phyloP scores from a whole-genome alignment of 2,888 invertebrate genomes.

The Megaustenia siamemsis region DNA sequence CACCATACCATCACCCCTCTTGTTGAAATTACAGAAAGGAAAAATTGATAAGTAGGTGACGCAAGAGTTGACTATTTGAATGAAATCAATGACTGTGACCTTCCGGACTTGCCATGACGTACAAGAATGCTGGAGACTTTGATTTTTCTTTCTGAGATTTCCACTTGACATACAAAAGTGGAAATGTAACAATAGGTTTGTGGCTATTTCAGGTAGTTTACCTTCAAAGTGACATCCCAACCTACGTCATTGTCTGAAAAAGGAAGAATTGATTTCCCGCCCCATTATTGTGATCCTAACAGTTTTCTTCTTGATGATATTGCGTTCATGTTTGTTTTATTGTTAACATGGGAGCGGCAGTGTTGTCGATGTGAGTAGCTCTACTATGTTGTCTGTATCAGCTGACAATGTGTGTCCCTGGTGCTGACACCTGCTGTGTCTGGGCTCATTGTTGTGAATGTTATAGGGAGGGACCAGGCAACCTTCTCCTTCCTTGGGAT shows the following conservation, averaged over 20 bases:
- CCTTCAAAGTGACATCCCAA: not conserved
- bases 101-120: not conserved
- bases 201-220: not conserved
- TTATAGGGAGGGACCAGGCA: too few relatives aligned
- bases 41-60: not conserved
- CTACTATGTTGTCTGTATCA: too few relatives aligned
- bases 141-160: not conserved
- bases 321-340: not conserved
- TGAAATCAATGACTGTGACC: not conserved
- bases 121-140: not conserved
- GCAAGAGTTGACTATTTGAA: not conserved
- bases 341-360: not conserved
- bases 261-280: conserved; percentile 39
- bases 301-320: not conserved
- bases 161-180: not conserved
- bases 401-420: too few relatives aligned
- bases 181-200: not conserved
- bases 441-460: too few relatives aligned
- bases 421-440: too few relatives aligned
- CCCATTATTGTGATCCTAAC: conserved; percentile 3
- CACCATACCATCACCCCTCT: not conserved
- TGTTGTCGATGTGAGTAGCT: too few relatives aligned
- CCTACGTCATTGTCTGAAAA: conserved; percentile 12
- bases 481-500: too few relatives aligned
- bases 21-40: not conserved